Base-by-base conservation (phyloP, 2,113 vertebrate species). In the Pelecanus crispus region DNA sequence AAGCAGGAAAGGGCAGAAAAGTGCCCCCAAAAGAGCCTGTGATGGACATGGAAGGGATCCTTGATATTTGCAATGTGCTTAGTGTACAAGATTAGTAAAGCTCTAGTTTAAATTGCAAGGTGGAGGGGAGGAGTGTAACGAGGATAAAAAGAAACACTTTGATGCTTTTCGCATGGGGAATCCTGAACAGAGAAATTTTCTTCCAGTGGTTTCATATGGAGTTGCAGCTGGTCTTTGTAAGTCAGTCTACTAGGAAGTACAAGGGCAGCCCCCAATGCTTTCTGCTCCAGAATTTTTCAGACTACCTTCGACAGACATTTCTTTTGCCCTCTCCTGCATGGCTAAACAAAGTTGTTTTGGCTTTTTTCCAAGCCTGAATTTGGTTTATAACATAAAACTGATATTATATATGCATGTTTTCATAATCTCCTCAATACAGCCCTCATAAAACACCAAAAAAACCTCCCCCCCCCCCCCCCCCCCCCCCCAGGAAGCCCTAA, bases 401-500 rank as follows among this genome's bases (percentile, higher is more conserved):
- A 4, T 86, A 22, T 24, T 90, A 61, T 38, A 24, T 59, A 50
- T 63, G 26, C 40, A 17, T 87, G 25, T 15, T 80, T 90, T 81
- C 83, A 29, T 93, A 44, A 49, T 59, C 13, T 55, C 19, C 25
- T 59, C 40, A 49, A 22, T 79, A 71, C 19, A 71, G 5, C 14
- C n/a, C 13, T 78, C 26, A 19, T 68, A 66, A 86, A 88, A 86
- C 18, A 42, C 17, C 14, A 50, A 4, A 59, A 3, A 67, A 10
- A 0, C 3, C 1, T 7, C 7, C 13, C 12, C 15, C 31, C 4
- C 5, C 16, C 18, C 3, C 10, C 44, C 45, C 45, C 45, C 45
- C 18, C 45, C n/a, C n/a, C 42, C 42, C 13, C 42, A 44, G 42
- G 11, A 86, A 40, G 24, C 6, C 17, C 42, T 58, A 61, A 70